Evolutionary conservation across 1,140 invertebrate species (phyloP).

Genomic region (Ostrea denselamellosa): DNA sequence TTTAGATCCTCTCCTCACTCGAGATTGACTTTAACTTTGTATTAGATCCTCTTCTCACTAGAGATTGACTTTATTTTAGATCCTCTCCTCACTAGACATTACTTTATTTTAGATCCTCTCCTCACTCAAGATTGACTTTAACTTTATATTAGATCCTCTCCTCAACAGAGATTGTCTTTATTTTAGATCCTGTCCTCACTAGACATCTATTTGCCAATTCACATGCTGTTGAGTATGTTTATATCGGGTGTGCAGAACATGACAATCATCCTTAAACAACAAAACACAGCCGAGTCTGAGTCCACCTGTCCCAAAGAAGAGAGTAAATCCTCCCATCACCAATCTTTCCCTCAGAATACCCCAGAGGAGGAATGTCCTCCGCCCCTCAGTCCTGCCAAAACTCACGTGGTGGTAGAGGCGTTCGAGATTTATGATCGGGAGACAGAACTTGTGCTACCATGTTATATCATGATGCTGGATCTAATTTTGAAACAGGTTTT

Average conservation of each 20-base stretch:
- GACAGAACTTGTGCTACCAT: constrained; percentile 85
- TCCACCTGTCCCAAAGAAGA: constrained; percentile 46
- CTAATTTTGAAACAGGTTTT: constrained; percentile 94
- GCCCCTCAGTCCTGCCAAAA: constrained; percentile 72
- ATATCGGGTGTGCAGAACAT: constrained; percentile 71
- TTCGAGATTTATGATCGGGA: constrained; percentile 74
- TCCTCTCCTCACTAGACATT: background rate
- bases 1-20: background rate
- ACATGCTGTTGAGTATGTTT: constrained; percentile 75
- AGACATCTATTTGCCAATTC: constrained; percentile 77
- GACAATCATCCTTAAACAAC: constrained; percentile 47
- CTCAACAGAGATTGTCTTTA: background rate
- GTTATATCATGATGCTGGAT: constrained; percentile 96
- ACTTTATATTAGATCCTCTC: background rate
- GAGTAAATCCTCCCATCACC: constrained; percentile 55
- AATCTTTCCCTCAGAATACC: constrained; percentile 57
- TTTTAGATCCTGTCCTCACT: constrained; percentile 75
- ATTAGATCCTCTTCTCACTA: too few relatives aligned
- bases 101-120: background rate
- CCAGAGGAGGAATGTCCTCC: constrained; percentile 68
- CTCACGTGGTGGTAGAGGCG: constrained; percentile 62
- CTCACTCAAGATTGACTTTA: too few relatives aligned
- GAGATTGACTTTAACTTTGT: background rate
- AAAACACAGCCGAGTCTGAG: constrained; percentile 44
- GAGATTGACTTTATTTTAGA: background rate